Evolutionary conservation across 2,888 invertebrate genomes (phyloP).

Genomic region (Drosophila colorata): DNA sequence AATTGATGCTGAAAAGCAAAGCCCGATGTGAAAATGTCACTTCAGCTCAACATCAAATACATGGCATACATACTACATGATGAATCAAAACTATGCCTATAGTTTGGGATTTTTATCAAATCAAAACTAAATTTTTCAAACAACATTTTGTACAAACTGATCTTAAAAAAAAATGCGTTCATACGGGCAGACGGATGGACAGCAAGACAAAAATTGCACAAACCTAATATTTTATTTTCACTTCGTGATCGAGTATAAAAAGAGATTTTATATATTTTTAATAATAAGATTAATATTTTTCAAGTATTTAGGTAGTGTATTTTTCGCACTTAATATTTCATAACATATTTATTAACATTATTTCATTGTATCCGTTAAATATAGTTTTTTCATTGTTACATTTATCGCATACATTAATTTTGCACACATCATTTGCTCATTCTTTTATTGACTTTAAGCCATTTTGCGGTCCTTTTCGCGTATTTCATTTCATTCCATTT

Average conservation of each 20-base stretch:
- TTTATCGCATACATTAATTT: conserved; percentile 47
- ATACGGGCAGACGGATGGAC: no score
- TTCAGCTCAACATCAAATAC: conserved; percentile 17
- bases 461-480: conserved; percentile 42
- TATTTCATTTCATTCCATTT: conserved; percentile 31
- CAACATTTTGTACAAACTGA: no score
- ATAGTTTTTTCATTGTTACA: conserved; percentile 4
- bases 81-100: not conserved
- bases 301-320: not conserved
- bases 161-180: no score
- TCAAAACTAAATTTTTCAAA: no score
- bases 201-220: no score
- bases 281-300: not conserved
- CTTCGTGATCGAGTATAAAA: no score
- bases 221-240: no score
- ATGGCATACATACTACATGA: not conserved
- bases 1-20: conserved; percentile 50
- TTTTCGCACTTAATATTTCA: not conserved
- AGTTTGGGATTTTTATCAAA: no score
- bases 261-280: not conserved
- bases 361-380: not conserved
- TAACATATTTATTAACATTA: not conserved
- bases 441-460: conserved; percentile 54
- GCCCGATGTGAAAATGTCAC: conserved; percentile 27
- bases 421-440: conserved; percentile 63